Evolutionary conservation across 1,140 invertebrate species (phyloP).

Genomic region (Choristoneura fumiferana): DNA sequence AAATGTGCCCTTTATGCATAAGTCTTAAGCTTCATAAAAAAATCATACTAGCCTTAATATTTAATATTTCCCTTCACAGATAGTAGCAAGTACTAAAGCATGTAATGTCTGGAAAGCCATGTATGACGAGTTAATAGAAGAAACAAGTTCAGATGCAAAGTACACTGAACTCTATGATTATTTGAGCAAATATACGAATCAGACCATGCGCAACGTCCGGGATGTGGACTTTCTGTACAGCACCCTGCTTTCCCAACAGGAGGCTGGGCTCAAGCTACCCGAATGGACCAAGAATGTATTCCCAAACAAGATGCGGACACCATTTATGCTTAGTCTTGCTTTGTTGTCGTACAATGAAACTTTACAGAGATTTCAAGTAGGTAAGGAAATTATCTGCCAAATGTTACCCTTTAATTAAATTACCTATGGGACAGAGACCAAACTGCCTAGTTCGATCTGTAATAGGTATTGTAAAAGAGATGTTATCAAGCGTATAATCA

Average conservation of each 20-base stretch:
- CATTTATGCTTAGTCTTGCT: conserved; percentile 84
- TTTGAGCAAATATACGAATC: conserved; percentile 82
- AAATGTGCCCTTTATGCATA: no score
- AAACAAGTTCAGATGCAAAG: conserved; percentile 77
- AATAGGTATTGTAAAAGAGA: no score
- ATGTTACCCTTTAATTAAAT: no score
- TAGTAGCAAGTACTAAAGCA: conserved; percentile 82
- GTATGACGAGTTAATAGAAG: conserved; percentile 77
- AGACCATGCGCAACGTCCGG: conserved; percentile 81
- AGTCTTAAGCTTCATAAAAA: no score
- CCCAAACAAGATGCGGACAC: conserved; percentile 82
- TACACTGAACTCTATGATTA: conserved; percentile 82
- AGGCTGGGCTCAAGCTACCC: conserved; percentile 83
- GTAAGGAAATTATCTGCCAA: conserved; percentile 71
- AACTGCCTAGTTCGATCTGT: no score
- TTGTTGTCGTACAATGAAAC: conserved; percentile 84
- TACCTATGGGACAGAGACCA: no score
- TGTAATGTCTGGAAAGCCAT: conserved; percentile 78
- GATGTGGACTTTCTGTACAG: conserved; percentile 87
- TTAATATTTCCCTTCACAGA: conserved; percentile 65
- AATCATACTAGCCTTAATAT: no score
- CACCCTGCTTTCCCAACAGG: conserved; percentile 84
- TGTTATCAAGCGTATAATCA: no score
- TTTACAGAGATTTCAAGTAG: conserved; percentile 86
- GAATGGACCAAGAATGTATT: conserved; percentile 85